Evolutionary conservation across 2,797 vertebrate species (phyloP).

Genomic region (Gymnothorax reevesii): DNA sequence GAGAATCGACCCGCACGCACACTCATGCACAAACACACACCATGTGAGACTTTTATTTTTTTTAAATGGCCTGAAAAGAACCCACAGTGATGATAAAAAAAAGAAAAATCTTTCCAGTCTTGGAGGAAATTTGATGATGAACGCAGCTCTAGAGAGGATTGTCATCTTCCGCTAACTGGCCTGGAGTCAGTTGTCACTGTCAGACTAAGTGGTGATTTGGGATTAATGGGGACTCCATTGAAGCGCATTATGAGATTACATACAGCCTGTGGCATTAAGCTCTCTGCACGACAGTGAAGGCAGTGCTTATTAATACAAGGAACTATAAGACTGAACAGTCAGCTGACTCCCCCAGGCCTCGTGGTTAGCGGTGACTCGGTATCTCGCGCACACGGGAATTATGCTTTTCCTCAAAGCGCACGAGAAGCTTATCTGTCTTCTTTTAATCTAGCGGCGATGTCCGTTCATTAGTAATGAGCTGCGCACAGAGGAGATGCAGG

Average conservation of each 20-base stretch:
- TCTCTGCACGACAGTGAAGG: neutral
- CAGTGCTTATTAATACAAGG: neutral
- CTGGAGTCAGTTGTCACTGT: neutral
- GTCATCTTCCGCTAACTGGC: neutral
- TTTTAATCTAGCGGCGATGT: conserved; percentile 25
- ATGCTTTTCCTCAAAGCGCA: conserved; percentile 55
- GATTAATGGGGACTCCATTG: neutral
- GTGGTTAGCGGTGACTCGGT: neutral
- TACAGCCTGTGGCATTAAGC: neutral
- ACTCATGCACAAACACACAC: no score
- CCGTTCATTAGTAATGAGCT: conserved; percentile 54
- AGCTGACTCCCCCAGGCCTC: neutral
- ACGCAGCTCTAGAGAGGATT: neutral
- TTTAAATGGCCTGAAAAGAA: neutral
- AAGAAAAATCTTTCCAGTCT: neutral
- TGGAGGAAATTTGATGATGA: neutral
- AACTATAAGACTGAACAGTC: neutral
- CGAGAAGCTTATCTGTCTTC: conserved; percentile 55
- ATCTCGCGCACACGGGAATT: conserved; percentile 39
- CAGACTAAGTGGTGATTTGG: neutral
- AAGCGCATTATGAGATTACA: neutral
- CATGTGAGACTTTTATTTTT: no score
- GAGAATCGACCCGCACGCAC: neutral
- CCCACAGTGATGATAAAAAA: neutral
- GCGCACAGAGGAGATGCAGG: conserved; percentile 37